Evolutionary conservation across 2,888 invertebrate species (phyloP), one percentile per base, ranked within the genome.

Genomic region (Leptogaster cylindrica): DNA sequence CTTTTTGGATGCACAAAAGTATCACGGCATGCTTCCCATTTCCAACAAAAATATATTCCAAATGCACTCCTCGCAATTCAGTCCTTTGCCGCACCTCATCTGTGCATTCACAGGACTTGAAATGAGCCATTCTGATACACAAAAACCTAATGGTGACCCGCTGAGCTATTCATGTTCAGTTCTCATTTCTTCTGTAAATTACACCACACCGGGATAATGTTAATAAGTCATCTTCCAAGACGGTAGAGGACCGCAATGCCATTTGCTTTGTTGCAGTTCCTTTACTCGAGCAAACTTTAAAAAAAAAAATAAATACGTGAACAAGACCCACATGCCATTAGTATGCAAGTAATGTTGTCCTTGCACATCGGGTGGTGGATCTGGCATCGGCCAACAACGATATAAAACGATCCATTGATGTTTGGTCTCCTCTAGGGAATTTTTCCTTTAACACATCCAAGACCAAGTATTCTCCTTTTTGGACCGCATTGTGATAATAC

Each of bases 151-250:
- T 66, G 66, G 66, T 23, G 27, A 55, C 66, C 66, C 55, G 66
- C 66, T 66, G 66, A 7, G 66, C 55, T 55, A 66, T 66, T 66
- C 66, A 66, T 66, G 66, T 66, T 66, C 55, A 66, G 66, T 66
- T 44, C 55, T 52, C 55, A 55, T 52, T 66, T 66, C 55, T 52
- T 66, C 66, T 66, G 55, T 66, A 66, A 66, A 66, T 66, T 55
- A 66, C 66, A 66, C 66, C 66, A 66, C 66, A 55, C 44, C 44
- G 66, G 55, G 66, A 66, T 46, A 66, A 66, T 52, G 66, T 66
- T 66, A 66, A 66, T 66, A 66, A 66, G 66, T 66, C 66, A 66
- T 66, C 66, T 55, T 3, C 44, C 36, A 44, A 64, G 46, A 31
- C 44, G 55, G 20, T 36, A 44, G 36, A 16, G 27, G 65, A 51